Evolutionary conservation across 1,140 invertebrate species (phyloP).

Genomic region (Drosophila fuyamai): DNA sequence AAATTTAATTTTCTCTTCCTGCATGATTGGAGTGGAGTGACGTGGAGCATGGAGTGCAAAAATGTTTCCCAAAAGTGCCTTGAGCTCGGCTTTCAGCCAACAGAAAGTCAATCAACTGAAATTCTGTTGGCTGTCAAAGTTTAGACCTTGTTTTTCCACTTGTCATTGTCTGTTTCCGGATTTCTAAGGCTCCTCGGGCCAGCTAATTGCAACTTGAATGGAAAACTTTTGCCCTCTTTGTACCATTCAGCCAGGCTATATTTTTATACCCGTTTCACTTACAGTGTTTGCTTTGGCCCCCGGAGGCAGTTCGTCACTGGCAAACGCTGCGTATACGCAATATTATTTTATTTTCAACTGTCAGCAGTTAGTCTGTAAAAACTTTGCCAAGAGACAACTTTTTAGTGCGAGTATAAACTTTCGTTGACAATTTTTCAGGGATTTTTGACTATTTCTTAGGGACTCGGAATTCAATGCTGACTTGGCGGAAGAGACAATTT

Average conservation of each 20-base stretch:
- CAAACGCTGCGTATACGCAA: slow-evolving; percentile 60
- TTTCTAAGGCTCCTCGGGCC: slow-evolving; percentile 20
- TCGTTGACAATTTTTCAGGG: slow-evolving; percentile 78
- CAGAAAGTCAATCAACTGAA: slow-evolving; percentile 39
- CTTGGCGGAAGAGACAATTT: slow-evolving; percentile 42
- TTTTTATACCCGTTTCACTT: slow-evolving; percentile 37
- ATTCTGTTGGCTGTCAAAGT: slow-evolving; percentile 23
- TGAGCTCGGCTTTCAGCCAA: slow-evolving; percentile 11
- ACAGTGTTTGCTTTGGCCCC: slow-evolving; percentile 45
- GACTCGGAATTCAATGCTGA: not conserved
- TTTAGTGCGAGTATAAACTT: slow-evolving; percentile 50
- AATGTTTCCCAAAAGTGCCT: slow-evolving; percentile 4
- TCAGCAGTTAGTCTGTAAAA: slow-evolving; percentile 49
- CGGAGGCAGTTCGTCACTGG: slow-evolving; percentile 28
- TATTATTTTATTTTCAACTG: slow-evolving; percentile 61
- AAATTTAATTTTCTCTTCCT: slow-evolving; percentile 47
- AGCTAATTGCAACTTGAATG: slow-evolving; percentile 70
- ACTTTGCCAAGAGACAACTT: slow-evolving; percentile 56
- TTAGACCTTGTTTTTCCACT: slow-evolving; percentile 22
- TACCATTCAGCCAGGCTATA: slow-evolving; percentile 16
- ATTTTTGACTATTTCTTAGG: slow-evolving; percentile 61
- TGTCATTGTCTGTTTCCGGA: slow-evolving; percentile 25
- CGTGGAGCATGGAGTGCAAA: slow-evolving; percentile 5
- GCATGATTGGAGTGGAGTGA: slow-evolving; percentile 20
- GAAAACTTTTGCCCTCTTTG: slow-evolving; percentile 37